These are phyloP conservation scores for Drosophila kuntzei DNA, from an alignment of 2,888 invertebrate genomes.

Conservation along the genomic window DNA sequence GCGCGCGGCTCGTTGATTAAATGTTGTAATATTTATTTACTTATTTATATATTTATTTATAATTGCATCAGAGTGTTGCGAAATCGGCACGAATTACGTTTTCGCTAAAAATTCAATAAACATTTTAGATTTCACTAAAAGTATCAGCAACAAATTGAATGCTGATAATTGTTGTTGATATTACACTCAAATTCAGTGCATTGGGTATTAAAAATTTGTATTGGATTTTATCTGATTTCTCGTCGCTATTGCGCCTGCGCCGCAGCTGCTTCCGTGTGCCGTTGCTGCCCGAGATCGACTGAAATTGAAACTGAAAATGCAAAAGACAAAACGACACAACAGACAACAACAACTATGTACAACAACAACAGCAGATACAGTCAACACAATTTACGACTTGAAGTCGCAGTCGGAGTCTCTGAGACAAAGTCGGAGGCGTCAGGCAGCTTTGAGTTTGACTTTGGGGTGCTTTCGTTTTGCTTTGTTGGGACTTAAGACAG, in stretches of 20 bases:
- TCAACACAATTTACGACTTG: slow-evolving; percentile 40
- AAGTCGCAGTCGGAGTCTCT: slow-evolving; percentile 11
- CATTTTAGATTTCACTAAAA: slow-evolving; percentile 63
- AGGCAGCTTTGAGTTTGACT: slow-evolving; percentile 51
- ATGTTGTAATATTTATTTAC: slow-evolving; percentile 65
- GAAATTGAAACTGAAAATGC: slow-evolving; percentile 78
- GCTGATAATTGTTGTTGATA: slow-evolving; percentile 26
- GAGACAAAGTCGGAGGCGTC: slow-evolving; percentile 40
- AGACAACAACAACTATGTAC: slow-evolving; percentile 27
- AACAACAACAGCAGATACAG: slow-evolving; percentile 25
- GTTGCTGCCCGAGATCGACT: slow-evolving; percentile 77
- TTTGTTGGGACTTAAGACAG: slow-evolving; percentile 45
- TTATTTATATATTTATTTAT: slow-evolving; percentile 38
- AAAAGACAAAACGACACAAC: slow-evolving; percentile 71
- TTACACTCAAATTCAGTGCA: slow-evolving; percentile 22
- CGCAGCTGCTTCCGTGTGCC: slow-evolving; percentile 75
- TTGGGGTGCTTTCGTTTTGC: slow-evolving; percentile 50
- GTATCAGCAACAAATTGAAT: slow-evolving; percentile 17
- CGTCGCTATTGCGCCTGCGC: slow-evolving; percentile 50
- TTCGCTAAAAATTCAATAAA: slow-evolving; percentile 31
- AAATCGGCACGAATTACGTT: slow-evolving; percentile 47
- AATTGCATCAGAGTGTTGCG: slow-evolving; percentile 38
- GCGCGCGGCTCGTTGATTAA: slow-evolving; percentile 38
- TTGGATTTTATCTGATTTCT: slow-evolving; percentile 17
- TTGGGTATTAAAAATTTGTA: slow-evolving; percentile 12